phyloP scores from a whole-genome alignment of 2,888 invertebrate species.

The Drosophila paranaensis region DNA sequence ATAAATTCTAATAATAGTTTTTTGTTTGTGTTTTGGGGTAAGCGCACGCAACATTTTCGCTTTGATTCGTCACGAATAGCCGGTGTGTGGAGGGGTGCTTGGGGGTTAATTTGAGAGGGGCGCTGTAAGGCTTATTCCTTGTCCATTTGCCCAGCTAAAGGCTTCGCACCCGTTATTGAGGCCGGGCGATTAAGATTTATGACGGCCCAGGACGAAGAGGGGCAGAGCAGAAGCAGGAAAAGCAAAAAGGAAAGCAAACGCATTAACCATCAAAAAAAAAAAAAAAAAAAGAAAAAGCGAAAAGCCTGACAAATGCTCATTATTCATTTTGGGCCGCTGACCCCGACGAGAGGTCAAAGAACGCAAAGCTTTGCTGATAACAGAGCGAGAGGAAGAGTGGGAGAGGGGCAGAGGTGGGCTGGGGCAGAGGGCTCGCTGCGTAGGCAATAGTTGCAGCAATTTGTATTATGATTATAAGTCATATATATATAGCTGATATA shows the following conservation, averaged over 20 bases:
- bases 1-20: slow-evolving; percentile 24
- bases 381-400: background rate
- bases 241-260: slow-evolving; percentile 34
- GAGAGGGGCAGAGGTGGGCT: background rate
- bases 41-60: slow-evolving; percentile 45
- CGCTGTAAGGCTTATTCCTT: slow-evolving; percentile 23
- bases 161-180: slow-evolving; percentile 31
- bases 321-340: slow-evolving; percentile 64
- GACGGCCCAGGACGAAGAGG: slow-evolving; percentile 40
- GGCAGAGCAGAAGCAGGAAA: background rate
- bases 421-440: background rate
- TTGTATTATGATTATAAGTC: slow-evolving; percentile 1
- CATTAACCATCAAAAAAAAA: slow-evolving; percentile 49
- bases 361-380: slow-evolving; percentile 54
- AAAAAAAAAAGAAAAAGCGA: slow-evolving; percentile 2
- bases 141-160: slow-evolving; percentile 23
- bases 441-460: slow-evolving; percentile 29
- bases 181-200: slow-evolving; percentile 72
- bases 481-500: slow-evolving; percentile 5
- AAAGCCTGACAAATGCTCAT: slow-evolving; percentile 67
- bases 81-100: background rate
- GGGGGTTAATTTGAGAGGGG: background rate
- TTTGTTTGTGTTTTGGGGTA: slow-evolving; percentile 8
- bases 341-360: slow-evolving; percentile 57
- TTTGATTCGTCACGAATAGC: slow-evolving; percentile 34